Conservation (phyloP, 2,888 invertebrate species). For the Leptogaster cylindrica region DNA sequence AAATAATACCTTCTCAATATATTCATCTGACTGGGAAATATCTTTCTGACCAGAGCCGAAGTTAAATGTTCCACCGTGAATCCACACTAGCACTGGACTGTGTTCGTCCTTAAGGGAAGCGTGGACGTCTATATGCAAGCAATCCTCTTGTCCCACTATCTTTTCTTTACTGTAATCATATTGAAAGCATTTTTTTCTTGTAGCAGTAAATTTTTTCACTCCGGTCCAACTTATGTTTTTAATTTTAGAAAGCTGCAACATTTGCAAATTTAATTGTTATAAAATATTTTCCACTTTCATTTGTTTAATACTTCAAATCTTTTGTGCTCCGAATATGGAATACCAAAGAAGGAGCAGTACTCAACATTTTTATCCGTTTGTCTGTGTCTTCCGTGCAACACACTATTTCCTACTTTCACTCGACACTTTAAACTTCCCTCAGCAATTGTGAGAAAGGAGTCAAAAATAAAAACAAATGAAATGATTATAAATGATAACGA, state of each 20-base stretch:
- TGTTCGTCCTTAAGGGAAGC: slow-evolving; percentile 51
- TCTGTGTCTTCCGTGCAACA: slow-evolving; percentile 3
- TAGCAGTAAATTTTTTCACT: slow-evolving; percentile 1
- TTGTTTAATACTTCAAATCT: slow-evolving; percentile 32
- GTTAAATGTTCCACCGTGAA: slow-evolving; percentile 56
- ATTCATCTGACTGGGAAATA: slow-evolving; percentile 57
- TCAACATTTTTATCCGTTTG: neutral
- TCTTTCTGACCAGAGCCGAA: slow-evolving; percentile 50
- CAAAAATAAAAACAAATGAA: neutral
- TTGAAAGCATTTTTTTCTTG: slow-evolving; percentile 30
- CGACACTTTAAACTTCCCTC: neutral
- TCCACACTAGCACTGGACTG: slow-evolving; percentile 54
- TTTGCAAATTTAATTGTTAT: neutral
- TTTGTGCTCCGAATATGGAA: slow-evolving; percentile 26
- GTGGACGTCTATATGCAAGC: slow-evolving; percentile 70
- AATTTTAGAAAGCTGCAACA: slow-evolving; percentile 8
- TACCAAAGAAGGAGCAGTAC: slow-evolving; percentile 37
- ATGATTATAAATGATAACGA: neutral
- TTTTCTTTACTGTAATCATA: neutral
- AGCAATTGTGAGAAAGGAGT: neutral
- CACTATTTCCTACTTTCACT: slow-evolving; percentile 19
- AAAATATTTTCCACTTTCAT: neutral
- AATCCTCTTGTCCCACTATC: slow-evolving; percentile 66
- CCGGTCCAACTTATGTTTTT: slow-evolving; percentile 20
- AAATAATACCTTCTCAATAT: slow-evolving; percentile 55